These are phyloP conservation scores for Oligia latruncula DNA, from an alignment of 2,888 invertebrate genomes.

Conservation along the genomic window DNA sequence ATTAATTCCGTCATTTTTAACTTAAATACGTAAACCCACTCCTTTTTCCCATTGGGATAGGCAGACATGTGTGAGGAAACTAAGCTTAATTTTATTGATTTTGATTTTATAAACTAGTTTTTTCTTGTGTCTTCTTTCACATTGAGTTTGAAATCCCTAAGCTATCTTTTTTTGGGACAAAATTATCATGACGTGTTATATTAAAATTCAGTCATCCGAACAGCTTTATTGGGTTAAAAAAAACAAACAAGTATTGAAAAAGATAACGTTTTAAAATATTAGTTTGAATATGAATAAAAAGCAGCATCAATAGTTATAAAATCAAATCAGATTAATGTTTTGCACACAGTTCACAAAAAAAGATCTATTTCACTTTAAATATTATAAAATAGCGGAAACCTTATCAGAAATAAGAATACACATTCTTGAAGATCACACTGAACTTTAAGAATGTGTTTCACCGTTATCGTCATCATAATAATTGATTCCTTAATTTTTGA, in stretches of 20 bases:
- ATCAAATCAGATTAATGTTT: not conserved
- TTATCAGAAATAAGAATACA: no score
- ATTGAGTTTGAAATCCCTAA: not conserved
- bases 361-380: no score
- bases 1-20: not conserved
- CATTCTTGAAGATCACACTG: not conserved
- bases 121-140: not conserved
- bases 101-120: not conserved
- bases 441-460: no score
- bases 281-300: not conserved
- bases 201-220: not conserved
- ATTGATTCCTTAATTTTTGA: no score
- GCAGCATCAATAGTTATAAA: not conserved
- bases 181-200: not conserved
- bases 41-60: not conserved
- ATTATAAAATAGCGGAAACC: not conserved
- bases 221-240: not conserved
- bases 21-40: not conserved
- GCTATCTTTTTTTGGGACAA: not conserved
- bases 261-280: not conserved
- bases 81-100: no score
- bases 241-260: not conserved
- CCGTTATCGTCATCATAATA: no score
- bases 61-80: not conserved
- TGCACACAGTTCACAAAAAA: not conserved